phyloP scores from a whole-genome alignment of 2,797 vertebrate genomes.

The Vultur gryphus region DNA sequence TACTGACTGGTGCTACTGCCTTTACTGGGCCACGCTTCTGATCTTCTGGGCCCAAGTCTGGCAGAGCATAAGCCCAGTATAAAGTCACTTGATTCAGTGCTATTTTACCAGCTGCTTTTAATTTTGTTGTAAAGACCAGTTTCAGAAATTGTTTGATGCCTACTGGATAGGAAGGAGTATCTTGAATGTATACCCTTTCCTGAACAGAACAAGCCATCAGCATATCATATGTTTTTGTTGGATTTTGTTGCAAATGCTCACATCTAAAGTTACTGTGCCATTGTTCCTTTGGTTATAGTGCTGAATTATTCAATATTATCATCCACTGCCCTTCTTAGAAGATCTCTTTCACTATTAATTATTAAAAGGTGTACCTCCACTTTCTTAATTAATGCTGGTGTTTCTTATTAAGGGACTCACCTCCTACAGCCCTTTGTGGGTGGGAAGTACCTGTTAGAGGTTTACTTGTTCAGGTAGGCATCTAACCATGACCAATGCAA shows the following conservation, averaged over 20 bases:
- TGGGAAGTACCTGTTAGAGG: not conserved
- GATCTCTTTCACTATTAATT: constrained; percentile 28
- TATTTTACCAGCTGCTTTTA: not conserved
- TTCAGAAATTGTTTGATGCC: not conserved
- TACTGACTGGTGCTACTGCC: not conserved
- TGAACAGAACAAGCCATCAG: not conserved
- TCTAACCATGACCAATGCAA: not conserved
- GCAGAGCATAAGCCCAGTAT: not conserved
- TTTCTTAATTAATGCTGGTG: constrained; percentile 1
- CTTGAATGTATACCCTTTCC: not conserved
- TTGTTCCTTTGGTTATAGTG: not conserved
- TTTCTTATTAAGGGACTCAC: not conserved
- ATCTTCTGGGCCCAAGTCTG: not conserved
- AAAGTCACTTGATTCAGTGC: not conserved
- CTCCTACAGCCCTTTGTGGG: not conserved
- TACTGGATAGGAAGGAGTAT: not conserved
- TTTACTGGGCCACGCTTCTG: not conserved
- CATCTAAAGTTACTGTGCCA: not conserved
- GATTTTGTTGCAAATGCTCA: constrained; percentile 14
- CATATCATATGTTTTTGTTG: not conserved
- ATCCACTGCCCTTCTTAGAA: not conserved
- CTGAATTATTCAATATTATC: constrained; percentile 42
- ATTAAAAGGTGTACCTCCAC: not conserved
- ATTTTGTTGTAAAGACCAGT: not conserved
- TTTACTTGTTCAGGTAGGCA: not conserved